Conservation (phyloP, 2,797 vertebrate species). For the Ataeniobius toweri region DNA sequence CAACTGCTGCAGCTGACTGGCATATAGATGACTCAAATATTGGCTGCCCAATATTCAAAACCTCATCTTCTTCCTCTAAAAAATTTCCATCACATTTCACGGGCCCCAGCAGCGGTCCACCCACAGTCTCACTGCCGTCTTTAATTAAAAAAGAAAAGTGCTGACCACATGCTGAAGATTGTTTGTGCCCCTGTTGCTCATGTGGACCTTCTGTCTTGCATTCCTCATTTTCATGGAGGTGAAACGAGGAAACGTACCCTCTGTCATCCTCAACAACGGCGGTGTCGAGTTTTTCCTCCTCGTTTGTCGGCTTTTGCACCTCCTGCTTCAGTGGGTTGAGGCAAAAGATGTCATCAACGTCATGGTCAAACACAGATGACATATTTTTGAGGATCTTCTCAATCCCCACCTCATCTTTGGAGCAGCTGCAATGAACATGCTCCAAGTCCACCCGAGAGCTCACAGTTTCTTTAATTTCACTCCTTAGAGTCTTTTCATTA, state of each 20-base stretch:
- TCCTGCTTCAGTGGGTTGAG: slow-evolving; percentile 41
- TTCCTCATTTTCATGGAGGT: background rate
- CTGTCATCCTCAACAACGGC: slow-evolving; percentile 41
- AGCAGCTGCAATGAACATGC: background rate
- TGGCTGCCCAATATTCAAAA: slow-evolving; percentile 26
- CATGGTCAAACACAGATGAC: slow-evolving; percentile 41
- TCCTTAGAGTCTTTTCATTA: background rate
- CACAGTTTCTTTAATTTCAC: background rate
- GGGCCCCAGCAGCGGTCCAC: background rate
- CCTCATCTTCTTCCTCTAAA: slow-evolving; percentile 26
- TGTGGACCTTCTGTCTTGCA: background rate
- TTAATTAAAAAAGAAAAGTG: background rate
- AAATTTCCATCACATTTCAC: background rate
- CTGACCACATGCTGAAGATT: background rate
- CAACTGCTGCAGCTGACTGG: background rate
- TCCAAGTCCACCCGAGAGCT: background rate
- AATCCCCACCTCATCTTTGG: background rate
- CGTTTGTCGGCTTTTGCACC: background rate
- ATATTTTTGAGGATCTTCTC: background rate
- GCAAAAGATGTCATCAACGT: slow-evolving; percentile 58
- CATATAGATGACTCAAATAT: slow-evolving; percentile 48
- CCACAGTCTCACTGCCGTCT: background rate
- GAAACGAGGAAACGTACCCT: slow-evolving; percentile 50
- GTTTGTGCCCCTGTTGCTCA: background rate
- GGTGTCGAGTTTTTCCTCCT: fast-evolving